Conservation (phyloP, 2,888 invertebrate species). For the Orthosia gracilis region DNA sequence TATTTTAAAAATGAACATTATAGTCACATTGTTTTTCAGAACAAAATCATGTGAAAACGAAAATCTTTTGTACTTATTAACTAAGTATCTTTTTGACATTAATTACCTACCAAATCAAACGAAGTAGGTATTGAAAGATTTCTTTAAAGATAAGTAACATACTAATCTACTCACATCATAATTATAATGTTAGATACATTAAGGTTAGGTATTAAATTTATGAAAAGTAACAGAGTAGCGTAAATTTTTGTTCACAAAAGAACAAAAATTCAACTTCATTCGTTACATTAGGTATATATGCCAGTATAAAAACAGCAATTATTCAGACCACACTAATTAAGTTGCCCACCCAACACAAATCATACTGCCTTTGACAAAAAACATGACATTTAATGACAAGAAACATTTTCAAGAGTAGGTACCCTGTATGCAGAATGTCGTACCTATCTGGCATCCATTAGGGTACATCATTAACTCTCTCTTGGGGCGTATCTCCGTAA, state of each 20-base stretch:
- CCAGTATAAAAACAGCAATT: neutral
- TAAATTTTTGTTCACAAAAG: no score
- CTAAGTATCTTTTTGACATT: slow-evolving; percentile 10
- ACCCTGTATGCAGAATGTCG: slow-evolving; percentile 42
- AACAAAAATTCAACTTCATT: neutral
- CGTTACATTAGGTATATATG: neutral
- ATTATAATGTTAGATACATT: no score
- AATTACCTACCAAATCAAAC: neutral
- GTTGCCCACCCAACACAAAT: neutral
- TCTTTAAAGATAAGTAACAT: neutral
- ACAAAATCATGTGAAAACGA: slow-evolving; percentile 10
- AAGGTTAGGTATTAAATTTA: no score
- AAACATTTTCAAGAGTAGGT: slow-evolving; percentile 35
- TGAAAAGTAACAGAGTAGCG: no score
- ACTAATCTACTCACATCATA: neutral
- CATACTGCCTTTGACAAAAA: slow-evolving; percentile 45
- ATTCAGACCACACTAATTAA: slow-evolving; percentile 2
- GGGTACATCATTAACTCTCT: slow-evolving; percentile 74
- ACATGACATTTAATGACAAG: slow-evolving; percentile 28
- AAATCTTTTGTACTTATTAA: neutral
- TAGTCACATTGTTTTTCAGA: neutral
- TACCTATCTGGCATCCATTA: slow-evolving; percentile 69
- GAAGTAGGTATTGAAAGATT: neutral
- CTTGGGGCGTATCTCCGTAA: slow-evolving; percentile 77
- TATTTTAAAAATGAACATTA: slow-evolving; percentile 15